A percentile compares a stretch with the other conserved stretches of the same genome.
phyloP scores from a whole-genome alignment of 2,113 vertebrate genomes.

The Microcebus murinus region DNA sequence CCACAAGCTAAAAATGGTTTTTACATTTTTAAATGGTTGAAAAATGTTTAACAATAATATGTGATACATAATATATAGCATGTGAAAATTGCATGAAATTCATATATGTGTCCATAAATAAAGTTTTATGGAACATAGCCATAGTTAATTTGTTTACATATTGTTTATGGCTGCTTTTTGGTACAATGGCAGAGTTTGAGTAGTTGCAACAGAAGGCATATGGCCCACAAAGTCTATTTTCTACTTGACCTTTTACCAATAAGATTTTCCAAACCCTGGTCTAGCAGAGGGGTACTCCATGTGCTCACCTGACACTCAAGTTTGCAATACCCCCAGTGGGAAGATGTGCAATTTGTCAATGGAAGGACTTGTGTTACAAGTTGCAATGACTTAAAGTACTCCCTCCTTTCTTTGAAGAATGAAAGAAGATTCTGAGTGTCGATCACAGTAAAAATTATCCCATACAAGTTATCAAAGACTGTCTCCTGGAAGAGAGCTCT shows the following conservation, averaged over 20 bases:
- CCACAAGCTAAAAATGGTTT: background rate
- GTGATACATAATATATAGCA: background rate
- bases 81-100: background rate
- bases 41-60: background rate
- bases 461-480: background rate
- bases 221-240: background rate
- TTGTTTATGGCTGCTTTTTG: background rate
- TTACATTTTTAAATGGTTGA: background rate
- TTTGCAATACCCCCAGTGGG: background rate
- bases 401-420: background rate
- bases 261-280: background rate
- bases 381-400: background rate
- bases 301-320: background rate
- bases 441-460: background rate
- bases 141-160: background rate
- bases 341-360: background rate
- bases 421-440: background rate
- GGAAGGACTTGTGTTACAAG: background rate
- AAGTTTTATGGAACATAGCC: background rate
- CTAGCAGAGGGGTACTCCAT: background rate
- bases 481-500: background rate
- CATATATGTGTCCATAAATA: background rate
- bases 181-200: background rate
- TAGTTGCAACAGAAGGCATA: background rate
- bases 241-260: background rate